A percentile compares a stretch with the other conserved stretches of the same genome.
Conservation (phyloP, 2,888 invertebrate species). For the Eilema caniola region DNA sequence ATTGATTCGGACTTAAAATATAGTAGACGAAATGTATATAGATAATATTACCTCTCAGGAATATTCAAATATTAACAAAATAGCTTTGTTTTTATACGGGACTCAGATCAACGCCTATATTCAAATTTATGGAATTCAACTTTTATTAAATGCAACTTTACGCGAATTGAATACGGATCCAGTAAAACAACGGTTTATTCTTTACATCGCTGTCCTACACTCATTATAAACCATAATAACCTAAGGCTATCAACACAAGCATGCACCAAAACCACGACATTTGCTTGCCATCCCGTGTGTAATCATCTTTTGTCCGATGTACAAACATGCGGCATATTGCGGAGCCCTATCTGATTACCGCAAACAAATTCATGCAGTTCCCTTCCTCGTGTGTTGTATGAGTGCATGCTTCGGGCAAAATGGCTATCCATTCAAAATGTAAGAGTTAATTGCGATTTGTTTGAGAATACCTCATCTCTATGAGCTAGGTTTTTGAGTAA, state of each 20-base stretch:
- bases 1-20: no score
- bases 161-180: background rate
- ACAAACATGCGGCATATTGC: conserved; percentile 81
- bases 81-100: no score
- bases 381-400: conserved; percentile 31
- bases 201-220: background rate
- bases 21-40: no score
- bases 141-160: no score
- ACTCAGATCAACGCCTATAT: no score
- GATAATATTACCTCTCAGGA: no score
- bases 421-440: conserved; percentile 57
- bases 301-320: conserved; percentile 61
- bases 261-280: conserved; percentile 53
- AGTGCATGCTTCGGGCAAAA: conserved; percentile 51
- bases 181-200: background rate
- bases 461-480: conserved; percentile 63
- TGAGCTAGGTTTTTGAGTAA: conserved; percentile 37
- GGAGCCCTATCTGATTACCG: conserved; percentile 77
- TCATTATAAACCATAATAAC: conserved; percentile 20
- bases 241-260: conserved; percentile 34
- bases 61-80: no score
- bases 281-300: conserved; percentile 56
- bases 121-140: no score
- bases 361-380: conserved; percentile 71
- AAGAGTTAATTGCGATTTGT: conserved; percentile 75